Base-by-base conservation (phyloP, 2,888 invertebrate species). In the Sisyra terminalis region DNA sequence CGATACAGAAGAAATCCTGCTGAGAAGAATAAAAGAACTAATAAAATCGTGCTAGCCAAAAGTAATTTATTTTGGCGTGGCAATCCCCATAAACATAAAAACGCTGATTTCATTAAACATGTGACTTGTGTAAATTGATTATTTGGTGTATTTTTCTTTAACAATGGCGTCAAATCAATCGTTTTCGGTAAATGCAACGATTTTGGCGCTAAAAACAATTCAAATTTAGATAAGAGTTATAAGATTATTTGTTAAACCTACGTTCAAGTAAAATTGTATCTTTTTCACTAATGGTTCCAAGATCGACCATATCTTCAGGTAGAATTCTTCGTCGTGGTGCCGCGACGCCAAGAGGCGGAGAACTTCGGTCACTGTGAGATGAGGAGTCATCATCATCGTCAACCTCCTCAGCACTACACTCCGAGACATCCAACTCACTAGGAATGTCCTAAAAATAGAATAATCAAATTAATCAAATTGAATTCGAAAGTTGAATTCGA, bases 1-100 rank as follows among this genome's bases (percentile, higher is more conserved):
- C 73, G 62, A 55, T 71, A 71, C 6, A 73, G 62, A 39, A 74
- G 59, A 35, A 71, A 60, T 39, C 68, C 65, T 14, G 74, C 73
- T 15, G 73, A 73, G 40, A 72, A 52, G 55, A 73, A 66, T 44
- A 75, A 58, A 46, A 73, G 58, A 40, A 72, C 57, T 45, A 73
- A 61, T 53, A 74, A 59, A 39, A 68, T 57, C 16, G 71, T 70
- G 49, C 70, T 70, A 35, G 68, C 58, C 46, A 68, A 61, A 36
- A 73, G 57, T 43, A 73, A 60, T 42, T 71, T 55, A 45, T 64
- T 68, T 46, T 70, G 67, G 48, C 64, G 58, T 39, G 69, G 66
- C 49, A 68, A 53, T 49, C 53, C 55, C 18, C 52, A 40, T 38
- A 58, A 54, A 46, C 55, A 55, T 16, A 52, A 6, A 55, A 46